A percentile compares a stretch with the other conserved stretches of the same genome.
phyloP scores from a whole-genome alignment of 2,888 invertebrate species.

The Dioctria rufipes region DNA sequence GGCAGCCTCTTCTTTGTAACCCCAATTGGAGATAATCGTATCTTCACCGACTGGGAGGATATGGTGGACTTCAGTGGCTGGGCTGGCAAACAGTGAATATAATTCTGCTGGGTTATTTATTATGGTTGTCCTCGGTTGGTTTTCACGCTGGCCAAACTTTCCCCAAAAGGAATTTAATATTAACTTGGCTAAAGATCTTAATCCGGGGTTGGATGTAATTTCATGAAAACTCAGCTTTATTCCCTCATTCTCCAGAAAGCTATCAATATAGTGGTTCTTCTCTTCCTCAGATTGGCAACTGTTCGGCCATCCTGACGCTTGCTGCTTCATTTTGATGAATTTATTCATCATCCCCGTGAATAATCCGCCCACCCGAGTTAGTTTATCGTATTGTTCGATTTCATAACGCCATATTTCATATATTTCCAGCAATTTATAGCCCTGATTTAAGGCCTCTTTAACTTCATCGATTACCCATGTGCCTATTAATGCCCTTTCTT shows the following conservation, averaged over 20 bases:
- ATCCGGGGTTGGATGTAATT: slow-evolving; percentile 60
- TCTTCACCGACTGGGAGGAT: no score
- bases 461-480: slow-evolving; percentile 58
- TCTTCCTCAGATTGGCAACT: slow-evolving; percentile 55
- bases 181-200: no score
- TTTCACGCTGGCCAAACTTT: no score
- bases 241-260: slow-evolving; percentile 60
- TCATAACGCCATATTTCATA: slow-evolving; percentile 64
- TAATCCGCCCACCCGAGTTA: slow-evolving; percentile 56
- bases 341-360: slow-evolving; percentile 63
- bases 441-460: slow-evolving; percentile 62
- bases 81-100: no score
- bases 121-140: no score
- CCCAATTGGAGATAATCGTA: no score
- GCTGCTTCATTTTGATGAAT: slow-evolving; percentile 62
- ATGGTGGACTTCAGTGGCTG: no score
- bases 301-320: slow-evolving; percentile 62
- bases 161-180: no score
- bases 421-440: slow-evolving; percentile 62
- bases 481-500: no score
- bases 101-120: no score
- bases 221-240: slow-evolving; percentile 60
- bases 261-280: slow-evolving; percentile 60
- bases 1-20: no score
- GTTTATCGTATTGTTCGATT: slow-evolving; percentile 58